Base-by-base conservation (phyloP, 2,113 vertebrate species). In the Origma solitaria region DNA sequence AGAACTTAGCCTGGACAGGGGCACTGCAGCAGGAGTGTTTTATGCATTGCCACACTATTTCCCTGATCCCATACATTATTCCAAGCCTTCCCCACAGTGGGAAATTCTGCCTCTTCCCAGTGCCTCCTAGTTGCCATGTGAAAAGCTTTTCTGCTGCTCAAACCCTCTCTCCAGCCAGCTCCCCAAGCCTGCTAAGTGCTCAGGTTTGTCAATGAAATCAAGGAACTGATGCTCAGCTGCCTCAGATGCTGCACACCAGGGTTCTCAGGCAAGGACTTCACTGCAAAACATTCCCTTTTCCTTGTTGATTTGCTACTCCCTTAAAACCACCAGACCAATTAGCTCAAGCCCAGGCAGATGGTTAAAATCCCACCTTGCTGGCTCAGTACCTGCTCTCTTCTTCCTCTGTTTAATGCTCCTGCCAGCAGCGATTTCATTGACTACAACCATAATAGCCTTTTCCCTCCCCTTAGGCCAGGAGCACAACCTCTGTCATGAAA, bases 381-480 rank as follows among this genome's bases (percentile, higher is more conserved):
- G 24, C 56, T 69, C n/a, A 4, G 49, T 83, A 54, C 35, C 40
- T 0, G 0, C 38, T 82, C 61, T 79, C 72, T 85, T 58, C 57
- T 80, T 28, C 47, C 66, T 70, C 57, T 65, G 23, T 64, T 90
- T 90, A 91, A 75, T 75, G 68, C 64, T 94, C 64, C 92, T 92
- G 88, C 87, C 94, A 95, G 88, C 60, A 90, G 65, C 37, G 31
- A 93, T 95, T 95, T 76, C 53, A 42, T 25, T 88, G 72, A 96
- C 73, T 88, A 83, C 27, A 78, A 58, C 88, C 77, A 51, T 33
- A 83, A 91, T 30, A 85, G 87, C 69, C 64, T 89, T 89, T 97
- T 97, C 90, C 92, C 79, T 97, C 42, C 93, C 95, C 93, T 87
- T 61, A 93, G 97, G 96, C 92, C 73, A 90, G 51, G n/a, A 86